A percentile compares a stretch with the other conserved stretches of the same genome.
phyloP scores from a whole-genome alignment of 2,113 vertebrate genomes.

The Oreochromis niloticus region DNA sequence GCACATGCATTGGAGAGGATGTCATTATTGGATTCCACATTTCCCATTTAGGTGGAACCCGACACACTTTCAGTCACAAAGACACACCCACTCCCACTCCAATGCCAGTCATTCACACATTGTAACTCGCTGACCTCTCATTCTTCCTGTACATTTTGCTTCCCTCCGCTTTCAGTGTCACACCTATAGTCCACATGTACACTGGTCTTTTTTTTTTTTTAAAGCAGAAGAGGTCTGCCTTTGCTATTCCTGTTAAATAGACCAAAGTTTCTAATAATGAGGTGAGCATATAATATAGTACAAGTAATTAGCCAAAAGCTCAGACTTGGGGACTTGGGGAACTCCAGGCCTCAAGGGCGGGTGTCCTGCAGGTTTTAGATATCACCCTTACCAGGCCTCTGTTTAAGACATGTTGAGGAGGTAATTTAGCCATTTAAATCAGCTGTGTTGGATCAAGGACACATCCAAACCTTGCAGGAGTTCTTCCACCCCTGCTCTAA shows the following conservation, averaged over 20 bases:
- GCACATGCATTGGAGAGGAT: background rate
- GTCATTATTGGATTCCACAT: conserved; percentile 12
- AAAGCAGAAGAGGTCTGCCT: background rate
- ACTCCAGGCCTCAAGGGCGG: background rate
- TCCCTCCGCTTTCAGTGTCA: background rate
- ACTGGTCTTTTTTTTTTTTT: background rate
- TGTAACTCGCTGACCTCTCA: background rate
- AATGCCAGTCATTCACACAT: background rate
- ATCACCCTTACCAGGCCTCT: background rate
- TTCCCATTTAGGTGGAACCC: conserved; percentile 8
- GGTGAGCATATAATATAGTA: background rate
- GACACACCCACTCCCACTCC: background rate
- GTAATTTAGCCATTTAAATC: background rate
- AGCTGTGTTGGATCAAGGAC: background rate
- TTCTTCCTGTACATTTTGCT: background rate
- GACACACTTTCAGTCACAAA: conserved; percentile 6
- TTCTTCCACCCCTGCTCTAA: background rate
- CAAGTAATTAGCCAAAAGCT: background rate
- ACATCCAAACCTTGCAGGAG: background rate
- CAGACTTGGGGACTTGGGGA: background rate
- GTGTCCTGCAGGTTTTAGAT: background rate
- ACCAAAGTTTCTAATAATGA: background rate
- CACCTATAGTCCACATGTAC: background rate
- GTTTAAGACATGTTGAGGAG: background rate
- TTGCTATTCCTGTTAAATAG: background rate